Conservation (phyloP, 2,113 vertebrate species). For the Sigmodon hispidus region DNA sequence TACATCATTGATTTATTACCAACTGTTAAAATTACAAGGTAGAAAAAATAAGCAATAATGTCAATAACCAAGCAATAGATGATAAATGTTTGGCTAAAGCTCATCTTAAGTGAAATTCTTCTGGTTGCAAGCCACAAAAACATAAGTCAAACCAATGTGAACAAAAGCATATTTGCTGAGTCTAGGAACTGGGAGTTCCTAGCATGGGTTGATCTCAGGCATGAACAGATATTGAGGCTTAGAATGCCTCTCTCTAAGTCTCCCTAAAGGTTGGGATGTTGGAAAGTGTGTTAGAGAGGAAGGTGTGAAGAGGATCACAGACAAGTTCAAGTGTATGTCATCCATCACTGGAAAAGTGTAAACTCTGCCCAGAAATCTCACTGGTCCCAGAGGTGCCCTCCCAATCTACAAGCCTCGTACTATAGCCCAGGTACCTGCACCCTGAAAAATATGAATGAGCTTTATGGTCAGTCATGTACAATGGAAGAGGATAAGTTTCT, state of each 20-base stretch:
- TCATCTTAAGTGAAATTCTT: neutral
- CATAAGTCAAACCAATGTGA: conserved; percentile 3
- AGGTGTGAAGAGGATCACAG: neutral
- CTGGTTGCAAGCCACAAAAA: neutral
- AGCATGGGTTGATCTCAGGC: neutral
- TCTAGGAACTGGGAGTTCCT: neutral
- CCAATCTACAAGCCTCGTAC: neutral
- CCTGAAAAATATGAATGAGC: neutral
- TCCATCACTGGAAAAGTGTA: neutral
- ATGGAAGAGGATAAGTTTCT: neutral
- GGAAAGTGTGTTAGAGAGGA: neutral
- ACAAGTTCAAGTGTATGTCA: neutral
- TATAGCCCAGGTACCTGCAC: neutral
- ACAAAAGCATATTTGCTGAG: neutral
- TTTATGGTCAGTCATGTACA: neutral
- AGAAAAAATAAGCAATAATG: neutral
- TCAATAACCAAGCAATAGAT: neutral
- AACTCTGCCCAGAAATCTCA: neutral
- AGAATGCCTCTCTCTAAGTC: neutral
- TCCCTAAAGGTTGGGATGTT: neutral
- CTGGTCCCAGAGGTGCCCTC: neutral
- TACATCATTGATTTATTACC: neutral
- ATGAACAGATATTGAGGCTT: neutral
- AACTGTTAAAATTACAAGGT: neutral
- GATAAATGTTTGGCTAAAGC: neutral